Conservation (phyloP, 2,113 vertebrate species). For the Speoplatyrhinus poulsoni region DNA sequence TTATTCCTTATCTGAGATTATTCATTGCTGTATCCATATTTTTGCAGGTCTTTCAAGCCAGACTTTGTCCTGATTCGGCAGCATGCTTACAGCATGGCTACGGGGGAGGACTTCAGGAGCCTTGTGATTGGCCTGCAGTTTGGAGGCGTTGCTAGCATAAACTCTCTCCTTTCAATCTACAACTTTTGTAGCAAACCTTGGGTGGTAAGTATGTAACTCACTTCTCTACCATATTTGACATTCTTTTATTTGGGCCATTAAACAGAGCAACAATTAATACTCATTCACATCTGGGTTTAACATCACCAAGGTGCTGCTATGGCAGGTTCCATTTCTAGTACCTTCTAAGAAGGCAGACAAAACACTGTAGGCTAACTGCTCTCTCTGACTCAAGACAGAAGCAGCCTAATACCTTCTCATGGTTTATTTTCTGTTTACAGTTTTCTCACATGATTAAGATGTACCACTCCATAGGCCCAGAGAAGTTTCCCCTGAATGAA, state of each 20-base stretch:
- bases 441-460: slow-evolving; percentile 98
- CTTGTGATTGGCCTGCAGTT: slow-evolving; percentile 93
- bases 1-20: neutral
- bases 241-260: slow-evolving; percentile 49
- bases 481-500: slow-evolving; percentile 95
- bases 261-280: slow-evolving; percentile 28
- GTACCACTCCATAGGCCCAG: slow-evolving; percentile 87
- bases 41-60: slow-evolving; percentile 88
- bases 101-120: slow-evolving; percentile 91
- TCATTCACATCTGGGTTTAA: slow-evolving; percentile 18
- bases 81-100: slow-evolving; percentile 93
- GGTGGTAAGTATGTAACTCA: slow-evolving; percentile 82
- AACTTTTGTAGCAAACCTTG: slow-evolving; percentile 99
- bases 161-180: slow-evolving; percentile 94
- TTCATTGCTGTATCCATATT: neutral
- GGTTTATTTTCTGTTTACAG: slow-evolving; percentile 70
- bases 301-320: neutral
- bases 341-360: slow-evolving; percentile 18
- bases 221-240: neutral
- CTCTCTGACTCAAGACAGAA: neutral
- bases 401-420: neutral
- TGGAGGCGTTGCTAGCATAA: slow-evolving; percentile 82
- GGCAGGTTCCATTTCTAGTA: slow-evolving; percentile 22
- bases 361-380: slow-evolving; percentile 5
- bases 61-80: slow-evolving; percentile 93